Evolutionary conservation across 2,113 vertebrate genomes (phyloP).

Genomic region (Dicentrarchus labrax): DNA sequence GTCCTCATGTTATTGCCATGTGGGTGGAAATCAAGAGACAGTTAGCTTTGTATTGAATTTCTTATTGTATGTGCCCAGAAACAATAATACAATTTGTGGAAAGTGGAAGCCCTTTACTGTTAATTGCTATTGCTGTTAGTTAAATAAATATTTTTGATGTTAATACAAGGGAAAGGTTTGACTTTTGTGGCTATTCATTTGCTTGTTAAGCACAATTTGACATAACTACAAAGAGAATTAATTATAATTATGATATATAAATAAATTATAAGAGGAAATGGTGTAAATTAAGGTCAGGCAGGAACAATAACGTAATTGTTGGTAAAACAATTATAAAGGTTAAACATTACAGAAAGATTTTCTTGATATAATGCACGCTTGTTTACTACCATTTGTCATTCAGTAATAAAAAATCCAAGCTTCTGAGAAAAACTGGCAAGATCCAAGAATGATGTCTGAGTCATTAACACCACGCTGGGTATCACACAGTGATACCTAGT

Average conservation of each 20-base stretch:
- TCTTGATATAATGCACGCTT: neutral
- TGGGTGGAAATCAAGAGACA: neutral
- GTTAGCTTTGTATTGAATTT: neutral
- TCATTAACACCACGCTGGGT: conserved; percentile 42
- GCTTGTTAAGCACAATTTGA: neutral
- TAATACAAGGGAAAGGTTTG: neutral
- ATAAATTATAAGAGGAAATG: neutral
- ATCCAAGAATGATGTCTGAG: conserved; percentile 31
- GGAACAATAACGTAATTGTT: neutral
- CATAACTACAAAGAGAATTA: too few relatives aligned
- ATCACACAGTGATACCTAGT: conserved; percentile 29
- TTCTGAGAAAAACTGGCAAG: conserved; percentile 12
- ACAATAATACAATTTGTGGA: neutral
- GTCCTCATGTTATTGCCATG: neutral
- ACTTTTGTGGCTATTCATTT: neutral
- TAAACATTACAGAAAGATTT: neutral
- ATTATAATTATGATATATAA: too few relatives aligned
- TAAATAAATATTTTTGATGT: neutral
- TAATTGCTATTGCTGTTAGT: neutral
- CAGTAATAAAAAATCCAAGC: neutral
- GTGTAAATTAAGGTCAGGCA: neutral
- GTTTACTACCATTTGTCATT: conserved; percentile 5
- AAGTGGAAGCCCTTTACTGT: neutral
- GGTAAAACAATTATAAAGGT: neutral
- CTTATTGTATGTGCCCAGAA: neutral